phyloP scores from a whole-genome alignment of 2,113 vertebrate species.

The Coturnix japonica region DNA sequence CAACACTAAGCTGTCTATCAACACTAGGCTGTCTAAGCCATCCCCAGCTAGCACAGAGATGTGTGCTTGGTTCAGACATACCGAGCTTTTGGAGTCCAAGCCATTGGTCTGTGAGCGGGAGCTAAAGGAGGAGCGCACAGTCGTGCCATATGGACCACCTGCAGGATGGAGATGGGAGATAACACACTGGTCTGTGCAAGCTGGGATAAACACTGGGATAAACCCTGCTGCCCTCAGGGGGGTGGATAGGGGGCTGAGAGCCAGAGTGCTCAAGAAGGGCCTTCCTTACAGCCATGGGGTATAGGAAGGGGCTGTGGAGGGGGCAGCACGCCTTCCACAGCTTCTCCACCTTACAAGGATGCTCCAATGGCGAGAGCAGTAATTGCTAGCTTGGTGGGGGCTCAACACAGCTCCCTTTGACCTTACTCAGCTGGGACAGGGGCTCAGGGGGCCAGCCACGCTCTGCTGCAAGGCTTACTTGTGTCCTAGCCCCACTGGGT shows the following conservation, averaged over 20 bases:
- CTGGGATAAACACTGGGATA: not conserved
- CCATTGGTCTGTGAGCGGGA: conserved; percentile 70
- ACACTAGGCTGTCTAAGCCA: not conserved
- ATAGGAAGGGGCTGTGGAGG: not conserved
- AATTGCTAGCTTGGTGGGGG: not conserved
- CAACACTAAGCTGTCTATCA: not conserved
- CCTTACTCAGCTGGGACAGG: fast-evolving
- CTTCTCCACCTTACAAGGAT: not conserved
- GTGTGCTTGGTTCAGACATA: not conserved
- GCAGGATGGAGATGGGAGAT: not conserved
- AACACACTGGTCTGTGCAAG: not conserved
- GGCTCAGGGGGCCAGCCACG: not conserved
- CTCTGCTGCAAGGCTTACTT: not conserved
- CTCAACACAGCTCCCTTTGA: not conserved
- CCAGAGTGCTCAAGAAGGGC: not conserved
- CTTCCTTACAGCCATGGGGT: not conserved
- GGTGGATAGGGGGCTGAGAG: not conserved
- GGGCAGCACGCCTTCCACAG: not conserved
- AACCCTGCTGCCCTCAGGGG: not conserved
- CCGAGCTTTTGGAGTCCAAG: conserved; percentile 49
- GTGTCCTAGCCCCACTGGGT: not conserved
- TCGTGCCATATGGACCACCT: conserved; percentile 44
- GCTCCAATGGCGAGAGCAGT: not conserved
- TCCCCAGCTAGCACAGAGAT: fast-evolving
- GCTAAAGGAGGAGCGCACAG: conserved; percentile 57